Evolutionary conservation across 2,888 invertebrate species (phyloP), one percentile per base, ranked within the genome.

Genomic region (Petrophora chlorosata): DNA sequence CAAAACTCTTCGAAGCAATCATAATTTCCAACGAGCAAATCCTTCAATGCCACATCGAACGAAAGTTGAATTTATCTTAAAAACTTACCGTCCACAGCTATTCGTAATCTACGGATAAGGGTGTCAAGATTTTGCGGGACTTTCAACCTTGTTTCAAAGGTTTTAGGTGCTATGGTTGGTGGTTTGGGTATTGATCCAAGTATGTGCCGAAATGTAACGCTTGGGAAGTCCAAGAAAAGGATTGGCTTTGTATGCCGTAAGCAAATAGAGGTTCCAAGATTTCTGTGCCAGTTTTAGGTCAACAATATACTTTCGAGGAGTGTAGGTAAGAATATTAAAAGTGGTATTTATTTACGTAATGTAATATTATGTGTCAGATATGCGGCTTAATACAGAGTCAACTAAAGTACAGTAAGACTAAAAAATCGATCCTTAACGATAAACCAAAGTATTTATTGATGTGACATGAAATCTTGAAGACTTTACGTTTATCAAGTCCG

Each of bases 91-190:
- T 29, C 19, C 30, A 26, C 23, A 40, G 14, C 39, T 15, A 25
- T 43, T 19, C 15, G n/a, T 42, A 45, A 44, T 42, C 29, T 47
- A 32, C 28, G 5, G 32, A 26, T 42, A 5, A 8, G 12, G 5
- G 10, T 15, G 39, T 15, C 7, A 5, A 26, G 26, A 45, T 22
- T 29, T 51, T 46, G 33, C 38, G 42, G 54, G 56, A 65, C 56
- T 65, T 62, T 50, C 35, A 44, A 61, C 66, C 59, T 65, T 67
- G 56, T 35, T 9, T n/a, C 30, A 19, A 40, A 25, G 52, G 53
- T 40, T 44, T 64, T 53, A 46, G 40, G 56, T 44, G 49, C 28
- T 34, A 51, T 44, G 43, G 47, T 47, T 39, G 30, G 41, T 25
- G 43, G 47, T 47, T 49, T 34, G 48, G 45, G 57, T 59, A 59